Conservation (phyloP, 92 coral and sea anemone genomes). For the Pocillopora meandrina region DNA sequence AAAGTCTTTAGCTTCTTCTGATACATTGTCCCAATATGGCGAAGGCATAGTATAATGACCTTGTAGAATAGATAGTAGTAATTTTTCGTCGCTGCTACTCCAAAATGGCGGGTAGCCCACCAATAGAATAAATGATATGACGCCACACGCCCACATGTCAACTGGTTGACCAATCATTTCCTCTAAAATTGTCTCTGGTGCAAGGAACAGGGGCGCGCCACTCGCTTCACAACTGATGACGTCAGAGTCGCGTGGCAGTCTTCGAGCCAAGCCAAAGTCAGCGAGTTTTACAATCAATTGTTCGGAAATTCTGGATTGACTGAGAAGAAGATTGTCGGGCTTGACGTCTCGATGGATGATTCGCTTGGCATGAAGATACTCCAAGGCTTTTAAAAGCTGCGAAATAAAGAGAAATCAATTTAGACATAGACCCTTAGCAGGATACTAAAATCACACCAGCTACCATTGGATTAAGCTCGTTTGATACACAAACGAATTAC, state of each 20-base stretch:
- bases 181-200: conserved; percentile 94
- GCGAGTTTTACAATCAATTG: conserved; percentile 78
- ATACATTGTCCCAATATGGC: conserved; percentile 67
- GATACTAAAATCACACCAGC: too few relatives aligned
- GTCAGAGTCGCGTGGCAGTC: conserved; percentile 66
- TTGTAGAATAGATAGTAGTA: conserved; percentile 82
- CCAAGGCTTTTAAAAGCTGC: conserved; percentile 79
- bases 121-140: conserved; percentile 74
- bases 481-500: too few relatives aligned
- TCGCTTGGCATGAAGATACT: conserved; percentile 76
- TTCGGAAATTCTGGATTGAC: conserved; percentile 25
- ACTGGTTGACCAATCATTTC: conserved; percentile 88
- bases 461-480: too few relatives aligned
- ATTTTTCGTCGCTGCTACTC: conserved; percentile 76
- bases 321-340: conserved; percentile 89
- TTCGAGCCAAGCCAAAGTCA: conserved; percentile 89
- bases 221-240: conserved; percentile 71
- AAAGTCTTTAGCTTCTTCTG: conserved; percentile 77
- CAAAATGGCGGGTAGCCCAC: conserved; percentile 97
- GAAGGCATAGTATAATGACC: conserved; percentile 73
- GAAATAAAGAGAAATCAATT: neutral
- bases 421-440: neutral
- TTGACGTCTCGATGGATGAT: conserved; percentile 92
- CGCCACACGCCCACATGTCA: conserved; percentile 96
- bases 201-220: conserved; percentile 96